phyloP scores from a whole-genome alignment of 2,888 invertebrate genomes.

The Noctua janthina region DNA sequence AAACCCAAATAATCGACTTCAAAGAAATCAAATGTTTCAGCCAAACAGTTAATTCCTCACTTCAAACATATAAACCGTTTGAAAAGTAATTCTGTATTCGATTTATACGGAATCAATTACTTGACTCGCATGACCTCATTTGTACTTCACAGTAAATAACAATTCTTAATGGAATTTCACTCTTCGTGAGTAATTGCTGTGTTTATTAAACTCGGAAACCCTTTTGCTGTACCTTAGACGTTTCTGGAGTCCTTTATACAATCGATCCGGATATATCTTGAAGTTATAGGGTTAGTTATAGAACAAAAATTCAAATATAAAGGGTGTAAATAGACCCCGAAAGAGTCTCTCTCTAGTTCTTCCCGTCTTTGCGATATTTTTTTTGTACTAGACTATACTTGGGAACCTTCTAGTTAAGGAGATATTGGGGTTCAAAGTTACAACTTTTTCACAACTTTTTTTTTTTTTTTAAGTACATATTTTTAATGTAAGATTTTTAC shows the following conservation, averaged over 20 bases:
- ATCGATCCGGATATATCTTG: neutral
- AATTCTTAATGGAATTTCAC: conserved; percentile 43
- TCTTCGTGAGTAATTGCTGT: conserved; percentile 37
- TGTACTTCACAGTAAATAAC: conserved; percentile 29
- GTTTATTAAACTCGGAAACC: conserved; percentile 23
- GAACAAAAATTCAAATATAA: neutral
- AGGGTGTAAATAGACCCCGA: too few relatives aligned
- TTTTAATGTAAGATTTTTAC: too few relatives aligned
- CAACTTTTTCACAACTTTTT: too few relatives aligned
- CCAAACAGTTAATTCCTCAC: neutral
- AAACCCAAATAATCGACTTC: neutral
- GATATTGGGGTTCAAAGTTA: too few relatives aligned
- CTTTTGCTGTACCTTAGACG: neutral
- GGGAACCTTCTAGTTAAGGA: too few relatives aligned
- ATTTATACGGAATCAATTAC: conserved; percentile 40
- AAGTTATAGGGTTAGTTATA: neutral
- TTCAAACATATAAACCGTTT: conserved; percentile 19
- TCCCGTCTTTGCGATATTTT: too few relatives aligned
- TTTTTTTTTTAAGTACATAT: too few relatives aligned
- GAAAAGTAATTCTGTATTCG: conserved; percentile 13
- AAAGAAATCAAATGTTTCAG: neutral
- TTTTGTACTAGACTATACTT: too few relatives aligned
- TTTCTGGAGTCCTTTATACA: neutral
- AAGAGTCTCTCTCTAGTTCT: too few relatives aligned
- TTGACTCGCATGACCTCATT: conserved; percentile 27